These are phyloP conservation scores for Nematolebias whitei DNA, from an alignment of 2,113 vertebrate genomes.

Conservation along the genomic window DNA sequence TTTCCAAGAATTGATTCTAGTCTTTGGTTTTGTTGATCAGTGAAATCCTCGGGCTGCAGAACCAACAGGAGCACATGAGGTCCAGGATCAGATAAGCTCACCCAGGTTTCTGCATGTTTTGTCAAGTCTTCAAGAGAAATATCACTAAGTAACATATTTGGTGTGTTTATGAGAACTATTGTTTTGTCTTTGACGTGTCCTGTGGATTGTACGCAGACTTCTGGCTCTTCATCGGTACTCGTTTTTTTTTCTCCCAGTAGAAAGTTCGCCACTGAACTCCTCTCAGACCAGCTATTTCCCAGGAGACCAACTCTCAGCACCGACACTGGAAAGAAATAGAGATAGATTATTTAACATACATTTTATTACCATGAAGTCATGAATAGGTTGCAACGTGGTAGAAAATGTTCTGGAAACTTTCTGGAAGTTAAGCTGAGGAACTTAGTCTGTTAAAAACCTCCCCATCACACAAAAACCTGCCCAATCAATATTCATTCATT, in stretches of 20 bases:
- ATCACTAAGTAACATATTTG: neutral
- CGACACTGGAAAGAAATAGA: neutral
- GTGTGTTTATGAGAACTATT: neutral
- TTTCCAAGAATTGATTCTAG: neutral
- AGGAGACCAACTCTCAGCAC: neutral
- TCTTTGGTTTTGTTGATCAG: neutral
- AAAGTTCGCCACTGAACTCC: neutral
- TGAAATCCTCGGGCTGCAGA: neutral
- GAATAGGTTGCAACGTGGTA: too few species aligned
- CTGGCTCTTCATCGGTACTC: neutral
- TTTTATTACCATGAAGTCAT: neutral
- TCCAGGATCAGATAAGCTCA: constrained; percentile 4
- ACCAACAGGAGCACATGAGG: constrained; percentile 5
- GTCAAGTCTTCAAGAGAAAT: neutral
- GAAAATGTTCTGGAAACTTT: too few species aligned
- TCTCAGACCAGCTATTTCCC: neutral
- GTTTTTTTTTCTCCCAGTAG: rapidly evolving
- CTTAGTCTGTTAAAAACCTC: too few species aligned
- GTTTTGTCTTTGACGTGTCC: rapidly evolving
- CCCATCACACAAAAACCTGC: too few species aligned
- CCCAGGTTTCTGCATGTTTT: neutral
- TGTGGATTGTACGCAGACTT: neutral
- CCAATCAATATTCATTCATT: too few species aligned
- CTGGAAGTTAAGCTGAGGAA: too few species aligned
- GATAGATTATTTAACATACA: neutral